Conservation (phyloP, 2,888 invertebrate genomes). For the Eretmocerus hayati region DNA sequence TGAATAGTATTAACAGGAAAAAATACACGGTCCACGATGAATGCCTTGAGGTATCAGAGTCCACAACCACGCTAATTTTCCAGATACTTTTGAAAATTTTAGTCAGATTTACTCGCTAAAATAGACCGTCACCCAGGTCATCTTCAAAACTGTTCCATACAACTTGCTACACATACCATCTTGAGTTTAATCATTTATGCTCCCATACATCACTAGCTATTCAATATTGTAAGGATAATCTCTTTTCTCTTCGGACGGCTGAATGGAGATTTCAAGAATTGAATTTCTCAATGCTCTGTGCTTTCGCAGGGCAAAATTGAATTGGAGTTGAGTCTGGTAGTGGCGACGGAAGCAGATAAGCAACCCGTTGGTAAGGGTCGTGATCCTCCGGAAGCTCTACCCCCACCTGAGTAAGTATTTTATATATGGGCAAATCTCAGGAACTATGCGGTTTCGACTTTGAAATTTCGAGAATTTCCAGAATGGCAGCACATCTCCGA, state of each 20-base stretch:
- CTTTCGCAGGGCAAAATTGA: slow-evolving; percentile 61
- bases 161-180: too few relatives aligned
- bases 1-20: too few relatives aligned
- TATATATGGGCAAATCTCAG: background rate
- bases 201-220: background rate
- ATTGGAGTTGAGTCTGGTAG: slow-evolving; percentile 57
- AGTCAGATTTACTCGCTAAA: background rate
- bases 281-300: background rate
- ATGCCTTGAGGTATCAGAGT: too few relatives aligned
- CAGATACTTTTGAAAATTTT: too few relatives aligned
- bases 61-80: too few relatives aligned
- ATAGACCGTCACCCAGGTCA: too few relatives aligned
- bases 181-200: too few relatives aligned
- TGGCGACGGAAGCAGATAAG: slow-evolving; percentile 53
- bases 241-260: background rate
- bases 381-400: slow-evolving; percentile 56
- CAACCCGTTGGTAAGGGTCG: slow-evolving; percentile 62
- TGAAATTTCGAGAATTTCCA: too few relatives aligned
- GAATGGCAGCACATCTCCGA: too few relatives aligned
- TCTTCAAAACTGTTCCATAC: too few relatives aligned
- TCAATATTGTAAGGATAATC: background rate
- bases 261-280: slow-evolving; percentile 30
- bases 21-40: too few relatives aligned
- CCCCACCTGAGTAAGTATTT: slow-evolving; percentile 55
- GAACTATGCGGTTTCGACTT: too few relatives aligned